Percentiles rank a stretch among this genome's conserved stretches.
These are phyloP conservation scores for Vidua chalybeata DNA, from an alignment of 2,113 vertebrate genomes.

Conservation along the genomic window DNA sequence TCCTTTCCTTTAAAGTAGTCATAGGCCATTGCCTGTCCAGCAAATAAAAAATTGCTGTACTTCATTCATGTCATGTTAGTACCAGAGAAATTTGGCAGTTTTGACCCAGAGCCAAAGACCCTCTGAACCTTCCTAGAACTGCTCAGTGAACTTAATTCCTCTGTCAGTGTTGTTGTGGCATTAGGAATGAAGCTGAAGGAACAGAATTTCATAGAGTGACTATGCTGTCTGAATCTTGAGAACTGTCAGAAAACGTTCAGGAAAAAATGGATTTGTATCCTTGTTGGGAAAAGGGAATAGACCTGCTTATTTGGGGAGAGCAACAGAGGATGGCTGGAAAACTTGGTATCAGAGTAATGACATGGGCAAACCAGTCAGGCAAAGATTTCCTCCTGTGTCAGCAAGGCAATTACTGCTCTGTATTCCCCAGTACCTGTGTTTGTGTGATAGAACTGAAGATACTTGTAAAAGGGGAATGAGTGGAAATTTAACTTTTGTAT, in stretches of 20 bases:
- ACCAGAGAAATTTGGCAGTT: not conserved
- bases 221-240: not conserved
- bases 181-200: not conserved
- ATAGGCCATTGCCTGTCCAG: not conserved
- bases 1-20: not conserved
- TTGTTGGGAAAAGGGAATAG: not conserved
- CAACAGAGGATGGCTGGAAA: not conserved
- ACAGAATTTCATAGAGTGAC: not conserved
- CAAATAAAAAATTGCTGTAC: constrained; percentile 27
- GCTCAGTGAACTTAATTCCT: not conserved
- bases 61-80: constrained; percentile 22
- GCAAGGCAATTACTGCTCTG: not conserved
- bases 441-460: not conserved
- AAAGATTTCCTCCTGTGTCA: not conserved
- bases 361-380: not conserved
- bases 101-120: constrained; percentile 13
- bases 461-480: not conserved
- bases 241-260: not conserved
- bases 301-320: not conserved
- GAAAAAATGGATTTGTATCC: not conserved
- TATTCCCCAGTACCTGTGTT: not conserved
- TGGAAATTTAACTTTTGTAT: not conserved
- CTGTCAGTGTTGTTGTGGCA: not conserved
- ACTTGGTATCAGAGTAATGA: not conserved
- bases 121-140: not conserved